These are phyloP conservation scores for Bombus balteatus DNA, from an alignment of 1,140 invertebrate species.

Conservation along the genomic window DNA sequence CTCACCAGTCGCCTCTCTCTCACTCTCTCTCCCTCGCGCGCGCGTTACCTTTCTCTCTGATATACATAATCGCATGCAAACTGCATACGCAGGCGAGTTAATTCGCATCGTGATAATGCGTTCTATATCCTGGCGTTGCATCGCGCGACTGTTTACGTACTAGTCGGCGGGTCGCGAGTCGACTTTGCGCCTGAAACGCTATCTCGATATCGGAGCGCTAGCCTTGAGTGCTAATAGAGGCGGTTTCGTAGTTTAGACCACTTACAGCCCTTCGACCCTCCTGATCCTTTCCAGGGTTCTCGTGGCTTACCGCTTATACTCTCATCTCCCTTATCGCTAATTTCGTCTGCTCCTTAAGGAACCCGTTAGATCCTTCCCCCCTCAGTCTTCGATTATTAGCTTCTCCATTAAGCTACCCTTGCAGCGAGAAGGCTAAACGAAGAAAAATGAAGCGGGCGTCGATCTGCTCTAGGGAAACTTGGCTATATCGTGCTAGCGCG, in stretches of 20 bases:
- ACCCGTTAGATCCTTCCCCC: not conserved
- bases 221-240: slow-evolving; percentile 62
- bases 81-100: not conserved
- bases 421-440: not conserved
- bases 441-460: not conserved
- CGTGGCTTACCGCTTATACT: slow-evolving; percentile 48
- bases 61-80: slow-evolving; percentile 16
- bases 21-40: too few species aligned
- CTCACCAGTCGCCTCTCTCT: too few species aligned
- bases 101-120: slow-evolving; percentile 20
- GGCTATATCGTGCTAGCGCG: too few species aligned
- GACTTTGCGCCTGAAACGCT: not conserved
- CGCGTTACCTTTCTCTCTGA: too few species aligned
- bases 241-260: slow-evolving; percentile 64
- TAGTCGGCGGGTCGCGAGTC: not conserved
- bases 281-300: slow-evolving; percentile 49
- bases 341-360: slow-evolving; percentile 46
- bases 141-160: not conserved
- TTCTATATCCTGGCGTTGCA: not conserved
- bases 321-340: slow-evolving; percentile 57
- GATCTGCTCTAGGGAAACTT: too few species aligned
- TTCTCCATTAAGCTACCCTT: not conserved
- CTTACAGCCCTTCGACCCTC: slow-evolving; percentile 47
- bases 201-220: not conserved
- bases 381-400: slow-evolving; percentile 28